Conservation (phyloP, 2,888 invertebrate species). For the Diabrotica balteata region DNA sequence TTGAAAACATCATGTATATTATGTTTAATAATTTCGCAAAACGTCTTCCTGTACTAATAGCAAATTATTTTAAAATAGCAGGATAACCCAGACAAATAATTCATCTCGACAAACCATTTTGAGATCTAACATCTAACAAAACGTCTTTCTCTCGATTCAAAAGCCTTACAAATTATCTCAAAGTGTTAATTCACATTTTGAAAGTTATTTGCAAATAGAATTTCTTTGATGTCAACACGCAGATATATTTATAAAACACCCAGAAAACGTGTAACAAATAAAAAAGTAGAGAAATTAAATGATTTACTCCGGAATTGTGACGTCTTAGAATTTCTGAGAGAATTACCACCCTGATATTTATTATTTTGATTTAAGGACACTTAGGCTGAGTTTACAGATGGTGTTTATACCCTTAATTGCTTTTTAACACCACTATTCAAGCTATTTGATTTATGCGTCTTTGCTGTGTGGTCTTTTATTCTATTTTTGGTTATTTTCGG, state of each 20-base stretch:
- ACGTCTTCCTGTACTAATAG: background rate
- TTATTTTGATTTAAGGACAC: conserved; percentile 32
- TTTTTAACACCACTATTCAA: conserved; percentile 34
- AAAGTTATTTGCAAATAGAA: conserved; percentile 48
- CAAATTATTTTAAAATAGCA: background rate
- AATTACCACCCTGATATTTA: conserved; percentile 39
- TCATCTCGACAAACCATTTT: conserved; percentile 7
- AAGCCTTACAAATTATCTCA: conserved; percentile 21
- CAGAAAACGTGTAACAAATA: conserved; percentile 16
- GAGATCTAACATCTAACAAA: conserved; percentile 11
- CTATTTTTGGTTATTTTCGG: conserved; percentile 18
- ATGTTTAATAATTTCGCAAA: background rate
- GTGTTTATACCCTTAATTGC: conserved; percentile 34
- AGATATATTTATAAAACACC: conserved; percentile 44
- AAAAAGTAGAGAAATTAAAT: conserved; percentile 33
- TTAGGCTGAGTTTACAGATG: conserved; percentile 29
- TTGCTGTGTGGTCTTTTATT: conserved; percentile 18
- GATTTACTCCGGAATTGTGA: conserved; percentile 34
- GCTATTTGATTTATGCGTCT: conserved; percentile 26
- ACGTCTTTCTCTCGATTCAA: conserved; percentile 1
- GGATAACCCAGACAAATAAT: conserved; percentile 1
- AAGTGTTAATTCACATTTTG: conserved; percentile 38
- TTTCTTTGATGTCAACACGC: conserved; percentile 41
- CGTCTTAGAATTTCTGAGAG: conserved; percentile 30
- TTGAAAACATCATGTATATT: background rate